Evolutionary conservation across 2,888 invertebrate species (phyloP), one percentile per base, ranked within the genome.

Genomic region (Drosophila putrida): DNA sequence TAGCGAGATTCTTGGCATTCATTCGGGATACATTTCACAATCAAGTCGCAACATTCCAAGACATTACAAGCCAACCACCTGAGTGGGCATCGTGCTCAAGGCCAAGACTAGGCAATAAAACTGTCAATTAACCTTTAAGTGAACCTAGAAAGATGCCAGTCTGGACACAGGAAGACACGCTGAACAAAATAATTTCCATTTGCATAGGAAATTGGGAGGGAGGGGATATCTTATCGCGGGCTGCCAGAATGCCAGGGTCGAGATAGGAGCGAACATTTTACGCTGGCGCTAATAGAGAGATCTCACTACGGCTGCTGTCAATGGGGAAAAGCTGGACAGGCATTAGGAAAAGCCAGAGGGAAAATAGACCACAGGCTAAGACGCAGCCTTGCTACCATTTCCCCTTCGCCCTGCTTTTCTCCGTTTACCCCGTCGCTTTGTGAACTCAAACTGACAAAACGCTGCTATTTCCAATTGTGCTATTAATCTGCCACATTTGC

Each of bases 401-500:
- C 4, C 33, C 3, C 20, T 35, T 15, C 5, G 11, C 33, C 35
- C 10, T 6, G 10, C 50, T 31, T 31, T 31, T 11, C 6, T 6
- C 8, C 31, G 20, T 20, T 20, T 20, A 20, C 31, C 9, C 65
- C 49, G 46, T 50, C 60, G 79, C 75, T 73, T 77, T 80, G 80
- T 82, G 81, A 67, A 71, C 82, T 82, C 71, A 79, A 85, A 77
- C 83, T 88, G 83, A 82, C 90, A 89, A 82, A 88, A 88, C 77
- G 89, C 85, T 80, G 80, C 75, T 88, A 76, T 89, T 84, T 82
- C 89, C 89, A 88, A 90, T 90, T 85, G 88, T 80, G 86, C 91
- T 91, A 91, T 91, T 91, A 91, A 91, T 91, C 90, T 91, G 89
- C 87, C 90, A 90, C 91, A 91, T 90, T 91, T 91, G 88, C 90